Evolutionary conservation across 1,140 invertebrate species (phyloP).

Genomic region (Diorhabda sublineata): DNA sequence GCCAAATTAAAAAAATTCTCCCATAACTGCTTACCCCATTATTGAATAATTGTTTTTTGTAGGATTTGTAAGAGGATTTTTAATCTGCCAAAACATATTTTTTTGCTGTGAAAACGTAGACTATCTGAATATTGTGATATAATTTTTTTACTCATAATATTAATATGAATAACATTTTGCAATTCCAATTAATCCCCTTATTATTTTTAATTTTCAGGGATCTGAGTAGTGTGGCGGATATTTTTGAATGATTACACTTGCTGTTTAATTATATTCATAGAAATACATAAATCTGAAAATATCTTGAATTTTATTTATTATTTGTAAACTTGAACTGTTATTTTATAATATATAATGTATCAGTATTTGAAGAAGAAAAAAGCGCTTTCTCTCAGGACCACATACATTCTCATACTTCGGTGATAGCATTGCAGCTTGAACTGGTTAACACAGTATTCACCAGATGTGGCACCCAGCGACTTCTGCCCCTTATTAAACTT

Average conservation of each 20-base stretch:
- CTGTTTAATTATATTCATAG: constrained; percentile 10
- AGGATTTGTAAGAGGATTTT: not conserved
- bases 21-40: too few species aligned
- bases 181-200: too few species aligned
- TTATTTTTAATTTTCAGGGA: constrained; percentile 6
- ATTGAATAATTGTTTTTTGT: too few species aligned
- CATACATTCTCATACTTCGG: too few species aligned
- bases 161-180: not conserved
- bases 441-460: too few species aligned
- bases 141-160: not conserved
- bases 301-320: not conserved
- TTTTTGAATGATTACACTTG: not conserved
- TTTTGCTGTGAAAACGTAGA: not conserved
- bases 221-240: constrained; percentile 5
- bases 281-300: constrained; percentile 6
- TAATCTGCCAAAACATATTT: not conserved
- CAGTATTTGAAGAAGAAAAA: too few species aligned
- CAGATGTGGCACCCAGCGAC: too few species aligned
- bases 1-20: too few species aligned
- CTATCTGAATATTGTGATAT: too few species aligned
- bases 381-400: too few species aligned
- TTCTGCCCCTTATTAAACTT: too few species aligned
- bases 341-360: not conserved
- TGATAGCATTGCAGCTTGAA: too few species aligned
- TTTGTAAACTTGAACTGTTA: not conserved